Evolutionary conservation across 2,888 invertebrate genomes (phyloP).

Genomic region (Chesias legatella): DNA sequence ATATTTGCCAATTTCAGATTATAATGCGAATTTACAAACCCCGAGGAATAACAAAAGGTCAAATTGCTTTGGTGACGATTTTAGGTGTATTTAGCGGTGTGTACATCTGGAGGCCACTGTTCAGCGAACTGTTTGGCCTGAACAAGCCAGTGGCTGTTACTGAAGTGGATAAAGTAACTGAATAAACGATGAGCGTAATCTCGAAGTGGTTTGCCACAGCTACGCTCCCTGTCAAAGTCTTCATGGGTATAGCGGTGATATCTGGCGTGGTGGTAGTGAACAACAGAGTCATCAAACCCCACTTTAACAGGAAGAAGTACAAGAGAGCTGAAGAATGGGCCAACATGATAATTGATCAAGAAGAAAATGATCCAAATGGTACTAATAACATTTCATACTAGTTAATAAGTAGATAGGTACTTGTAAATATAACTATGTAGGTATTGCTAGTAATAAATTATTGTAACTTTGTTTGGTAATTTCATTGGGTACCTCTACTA

Average conservation of each 20-base stretch:
- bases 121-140: constrained; percentile 49
- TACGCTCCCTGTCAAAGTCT: constrained; percentile 52
- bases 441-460: constrained; percentile 8
- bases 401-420: constrained; percentile 3
- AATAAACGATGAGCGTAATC: constrained; percentile 45
- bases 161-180: constrained; percentile 22
- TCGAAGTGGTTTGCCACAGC: constrained; percentile 45
- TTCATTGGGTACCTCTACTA: no score
- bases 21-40: constrained; percentile 70
- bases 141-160: constrained; percentile 28
- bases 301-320: constrained; percentile 41
- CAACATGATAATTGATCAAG: constrained; percentile 55
- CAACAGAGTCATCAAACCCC: constrained; percentile 49
- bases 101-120: constrained; percentile 76
- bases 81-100: constrained; percentile 69
- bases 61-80: constrained; percentile 58
- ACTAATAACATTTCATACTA: constrained; percentile 42
- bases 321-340: constrained; percentile 62
- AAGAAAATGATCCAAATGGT: constrained; percentile 44
- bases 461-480: constrained; percentile 3
- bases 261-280: constrained; percentile 46
- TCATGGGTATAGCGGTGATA: constrained; percentile 63
- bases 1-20: constrained; percentile 12
- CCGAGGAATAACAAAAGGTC: constrained; percentile 56
- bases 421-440: constrained; percentile 5